Conservation (phyloP, 2,797 vertebrate species). For the Hybognathus amarus region DNA sequence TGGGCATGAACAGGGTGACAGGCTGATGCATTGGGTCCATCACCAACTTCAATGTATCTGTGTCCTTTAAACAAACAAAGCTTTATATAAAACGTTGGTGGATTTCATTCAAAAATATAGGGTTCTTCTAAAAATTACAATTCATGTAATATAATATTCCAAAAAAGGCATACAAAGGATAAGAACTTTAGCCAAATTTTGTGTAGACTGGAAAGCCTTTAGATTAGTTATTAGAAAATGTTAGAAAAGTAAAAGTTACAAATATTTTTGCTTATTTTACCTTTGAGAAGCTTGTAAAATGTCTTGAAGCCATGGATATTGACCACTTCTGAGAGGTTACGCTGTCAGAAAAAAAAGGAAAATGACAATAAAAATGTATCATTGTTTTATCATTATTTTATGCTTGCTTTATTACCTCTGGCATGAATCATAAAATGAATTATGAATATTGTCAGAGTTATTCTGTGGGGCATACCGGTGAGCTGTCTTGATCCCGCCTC, state of each 20-base stretch:
- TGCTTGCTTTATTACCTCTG: background rate
- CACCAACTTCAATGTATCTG: conserved; percentile 78
- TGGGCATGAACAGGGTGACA: conserved; percentile 88
- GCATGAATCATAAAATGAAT: background rate
- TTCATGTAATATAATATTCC: background rate
- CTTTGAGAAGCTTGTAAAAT: conserved; percentile 86
- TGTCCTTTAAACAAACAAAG: conserved; percentile 76
- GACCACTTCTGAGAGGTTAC: conserved; percentile 82
- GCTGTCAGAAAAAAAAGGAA: conserved; percentile 67
- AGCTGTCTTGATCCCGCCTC: background rate
- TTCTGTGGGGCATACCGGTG: conserved; percentile 12
- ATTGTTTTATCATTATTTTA: background rate
- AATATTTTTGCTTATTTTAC: conserved; percentile 67
- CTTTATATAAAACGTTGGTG: background rate
- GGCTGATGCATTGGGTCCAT: conserved; percentile 79
- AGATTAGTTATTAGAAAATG: no score
- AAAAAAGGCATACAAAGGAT: background rate
- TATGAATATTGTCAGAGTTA: background rate
- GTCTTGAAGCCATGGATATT: conserved; percentile 78
- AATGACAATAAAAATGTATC: background rate
- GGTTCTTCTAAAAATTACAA: background rate
- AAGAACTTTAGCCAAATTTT: background rate
- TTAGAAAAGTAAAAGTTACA: no score
- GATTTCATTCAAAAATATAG: background rate
- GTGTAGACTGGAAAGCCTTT: background rate